Evolutionary conservation across 2,888 invertebrate species (phyloP).

Genomic region (Agrotis clavis): DNA sequence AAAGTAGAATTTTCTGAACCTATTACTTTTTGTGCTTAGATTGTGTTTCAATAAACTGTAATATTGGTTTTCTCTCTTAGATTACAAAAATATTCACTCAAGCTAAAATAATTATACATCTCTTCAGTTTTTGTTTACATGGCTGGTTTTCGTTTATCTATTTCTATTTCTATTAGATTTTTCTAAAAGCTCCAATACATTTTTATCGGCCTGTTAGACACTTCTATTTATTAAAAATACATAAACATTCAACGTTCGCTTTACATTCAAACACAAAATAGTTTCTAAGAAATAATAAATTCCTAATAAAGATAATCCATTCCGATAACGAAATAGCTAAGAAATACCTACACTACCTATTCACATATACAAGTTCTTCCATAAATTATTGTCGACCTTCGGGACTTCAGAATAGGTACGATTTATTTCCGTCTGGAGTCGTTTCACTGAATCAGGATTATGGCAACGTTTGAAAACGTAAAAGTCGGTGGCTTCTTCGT

Average conservation of each 20-base stretch:
- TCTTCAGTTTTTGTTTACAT: constrained; percentile 16
- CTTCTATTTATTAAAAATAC: constrained; percentile 31
- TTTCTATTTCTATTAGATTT: constrained; percentile 7
- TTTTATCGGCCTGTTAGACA: constrained; percentile 16
- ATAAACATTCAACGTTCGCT: constrained; percentile 34
- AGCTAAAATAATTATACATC: constrained; percentile 9
- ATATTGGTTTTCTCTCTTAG: constrained; percentile 29
- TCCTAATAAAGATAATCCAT: constrained; percentile 57
- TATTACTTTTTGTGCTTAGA: not conserved
- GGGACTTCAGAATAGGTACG: constrained; percentile 56
- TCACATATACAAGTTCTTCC: constrained; percentile 60
- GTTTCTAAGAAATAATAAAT: constrained; percentile 55
- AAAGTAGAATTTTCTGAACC: not conserved
- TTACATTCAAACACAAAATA: constrained; percentile 48
- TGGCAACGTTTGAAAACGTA: constrained; percentile 72
- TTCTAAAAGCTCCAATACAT: not conserved
- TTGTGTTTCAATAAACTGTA: constrained; percentile 16
- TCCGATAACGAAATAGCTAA: constrained; percentile 57
- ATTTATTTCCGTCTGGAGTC: constrained; percentile 66
- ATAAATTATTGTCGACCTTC: constrained; percentile 66
- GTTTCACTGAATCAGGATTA: constrained; percentile 77
- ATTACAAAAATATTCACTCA: constrained; percentile 7
- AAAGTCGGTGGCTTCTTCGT: constrained; percentile 82
- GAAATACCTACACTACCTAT: constrained; percentile 57
- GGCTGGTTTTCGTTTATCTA: constrained; percentile 1